Evolutionary conservation across 2,113 vertebrate species (phyloP).

Genomic region (Cyprinodon brontotheroides): DNA sequence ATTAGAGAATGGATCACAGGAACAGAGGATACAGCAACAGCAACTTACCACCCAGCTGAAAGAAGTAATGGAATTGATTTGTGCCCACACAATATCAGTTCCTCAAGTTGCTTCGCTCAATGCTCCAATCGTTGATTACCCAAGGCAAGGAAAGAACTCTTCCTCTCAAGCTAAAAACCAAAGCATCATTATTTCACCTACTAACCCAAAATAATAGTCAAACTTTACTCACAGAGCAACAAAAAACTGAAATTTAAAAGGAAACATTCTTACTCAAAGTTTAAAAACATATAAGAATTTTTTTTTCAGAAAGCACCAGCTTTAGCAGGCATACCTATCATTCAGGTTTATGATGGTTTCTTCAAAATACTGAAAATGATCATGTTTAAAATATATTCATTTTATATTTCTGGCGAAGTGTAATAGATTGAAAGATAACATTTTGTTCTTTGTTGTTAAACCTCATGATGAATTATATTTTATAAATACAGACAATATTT

Average conservation of each 20-base stretch:
- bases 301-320: background rate
- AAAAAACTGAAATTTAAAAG: background rate
- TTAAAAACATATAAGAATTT: too few relatives aligned
- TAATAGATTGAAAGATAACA: background rate
- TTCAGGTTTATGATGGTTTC: background rate
- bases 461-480: background rate
- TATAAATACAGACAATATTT: background rate
- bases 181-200: background rate
- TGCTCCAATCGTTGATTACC: background rate
- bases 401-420: too few relatives aligned
- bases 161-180: background rate
- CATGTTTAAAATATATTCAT: too few relatives aligned
- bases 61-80: background rate
- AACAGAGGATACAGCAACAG: background rate
- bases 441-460: background rate
- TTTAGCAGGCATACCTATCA: background rate
- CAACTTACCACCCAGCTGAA: background rate
- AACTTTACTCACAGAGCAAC: background rate
- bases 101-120: background rate
- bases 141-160: background rate
- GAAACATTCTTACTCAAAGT: background rate
- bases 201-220: background rate
- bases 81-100: background rate
- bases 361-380: too few relatives aligned
- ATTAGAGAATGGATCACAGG: background rate